Evolutionary conservation across 2,113 vertebrate species (phyloP).

Genomic region (Marcusenius ussheri): DNA sequence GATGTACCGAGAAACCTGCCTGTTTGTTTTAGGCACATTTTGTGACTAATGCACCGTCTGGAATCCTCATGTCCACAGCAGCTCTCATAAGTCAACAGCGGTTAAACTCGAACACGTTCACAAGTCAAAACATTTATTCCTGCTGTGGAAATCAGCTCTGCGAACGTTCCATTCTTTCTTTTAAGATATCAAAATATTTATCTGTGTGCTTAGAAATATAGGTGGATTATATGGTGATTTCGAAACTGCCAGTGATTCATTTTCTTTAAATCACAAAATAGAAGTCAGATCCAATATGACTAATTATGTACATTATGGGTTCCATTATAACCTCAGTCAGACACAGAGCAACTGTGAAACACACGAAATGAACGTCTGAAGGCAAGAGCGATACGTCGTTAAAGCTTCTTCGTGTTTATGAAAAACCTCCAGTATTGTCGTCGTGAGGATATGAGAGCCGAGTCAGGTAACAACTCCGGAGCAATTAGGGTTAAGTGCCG

Average conservation of each 20-base stretch:
- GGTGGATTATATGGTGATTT: background rate
- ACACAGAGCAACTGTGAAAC: background rate
- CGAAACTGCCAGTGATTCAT: background rate
- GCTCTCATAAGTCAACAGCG: background rate
- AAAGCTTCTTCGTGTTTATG: background rate
- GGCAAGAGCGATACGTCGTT: background rate
- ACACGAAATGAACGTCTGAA: background rate
- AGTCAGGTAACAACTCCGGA: background rate
- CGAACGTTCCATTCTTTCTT: background rate
- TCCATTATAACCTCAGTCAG: background rate
- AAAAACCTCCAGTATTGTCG: background rate
- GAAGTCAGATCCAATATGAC: background rate
- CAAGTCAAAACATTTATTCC: constrained; percentile 5
- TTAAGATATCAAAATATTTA: background rate
- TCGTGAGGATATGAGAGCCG: background rate
- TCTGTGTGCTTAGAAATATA: background rate
- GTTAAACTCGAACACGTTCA: background rate
- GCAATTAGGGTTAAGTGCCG: background rate
- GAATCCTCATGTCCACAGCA: background rate
- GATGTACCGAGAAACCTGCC: background rate
- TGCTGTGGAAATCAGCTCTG: background rate
- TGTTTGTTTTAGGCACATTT: background rate
- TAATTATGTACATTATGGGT: background rate
- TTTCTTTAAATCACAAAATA: background rate
- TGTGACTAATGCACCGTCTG: background rate